phyloP scores from a whole-genome alignment of 2,888 invertebrate species.

The Himalopsyche anomala region DNA sequence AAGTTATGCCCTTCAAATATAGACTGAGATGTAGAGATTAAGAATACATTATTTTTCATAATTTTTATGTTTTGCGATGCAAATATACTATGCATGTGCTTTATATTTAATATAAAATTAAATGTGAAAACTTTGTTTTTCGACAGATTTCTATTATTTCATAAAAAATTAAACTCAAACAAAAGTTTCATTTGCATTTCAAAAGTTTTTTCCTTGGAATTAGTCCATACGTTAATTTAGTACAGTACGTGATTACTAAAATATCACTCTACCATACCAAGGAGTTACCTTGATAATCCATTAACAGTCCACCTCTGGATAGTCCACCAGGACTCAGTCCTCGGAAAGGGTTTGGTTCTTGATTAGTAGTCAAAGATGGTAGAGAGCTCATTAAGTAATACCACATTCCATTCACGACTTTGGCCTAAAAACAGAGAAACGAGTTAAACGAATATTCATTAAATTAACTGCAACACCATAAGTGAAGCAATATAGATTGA shows the following conservation, averaged over 20 bases:
- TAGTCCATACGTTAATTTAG: no score
- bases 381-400: constrained; percentile 71
- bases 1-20: constrained; percentile 69
- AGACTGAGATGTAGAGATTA: constrained; percentile 60
- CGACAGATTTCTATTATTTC: no score
- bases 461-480: no score
- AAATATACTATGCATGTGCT: no score
- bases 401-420: constrained; percentile 61
- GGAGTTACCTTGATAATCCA: constrained; percentile 69
- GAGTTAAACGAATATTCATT: no score
- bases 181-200: no score
- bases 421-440: constrained; percentile 63
- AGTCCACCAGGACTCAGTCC: constrained; percentile 72
- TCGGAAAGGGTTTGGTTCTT: constrained; percentile 67
- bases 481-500: no score
- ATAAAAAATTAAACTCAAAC: no score
- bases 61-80: neutral
- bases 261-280: no score
- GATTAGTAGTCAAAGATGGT: constrained; percentile 69
- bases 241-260: no score
- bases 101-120: neutral
- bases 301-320: constrained; percentile 68
- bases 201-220: no score
- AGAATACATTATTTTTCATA: constrained; percentile 56
- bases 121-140: no score